phyloP scores from a whole-genome alignment of 2,113 vertebrate genomes.

The Theropithecus gelada region DNA sequence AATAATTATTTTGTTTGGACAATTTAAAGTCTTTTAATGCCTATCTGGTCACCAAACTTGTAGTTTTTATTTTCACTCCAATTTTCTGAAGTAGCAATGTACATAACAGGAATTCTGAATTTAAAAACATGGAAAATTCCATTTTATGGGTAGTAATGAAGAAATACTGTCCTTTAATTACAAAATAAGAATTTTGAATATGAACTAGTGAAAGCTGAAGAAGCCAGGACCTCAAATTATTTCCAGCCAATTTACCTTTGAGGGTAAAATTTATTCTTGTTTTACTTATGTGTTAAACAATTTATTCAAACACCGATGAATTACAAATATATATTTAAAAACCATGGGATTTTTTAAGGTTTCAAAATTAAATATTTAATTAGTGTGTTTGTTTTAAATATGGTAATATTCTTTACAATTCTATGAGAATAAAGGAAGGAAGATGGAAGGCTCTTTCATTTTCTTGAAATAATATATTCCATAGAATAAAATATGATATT shows the following conservation, averaged over 20 bases:
- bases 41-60: not conserved
- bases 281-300: constrained; percentile 18
- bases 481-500: not conserved
- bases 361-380: constrained; percentile 59
- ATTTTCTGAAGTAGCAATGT: not conserved
- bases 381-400: constrained; percentile 35
- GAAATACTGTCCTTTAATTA: constrained; percentile 7
- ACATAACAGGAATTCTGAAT: not conserved
- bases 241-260: constrained; percentile 2
- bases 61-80: not conserved
- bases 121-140: not conserved
- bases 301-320: constrained; percentile 47
- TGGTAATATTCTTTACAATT: not conserved
- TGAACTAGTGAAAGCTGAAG: not conserved
- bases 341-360: constrained; percentile 26
- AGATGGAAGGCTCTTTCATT: not conserved
- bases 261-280: constrained; percentile 28
- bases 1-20: constrained; percentile 52
- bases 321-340: constrained; percentile 55
- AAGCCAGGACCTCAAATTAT: constrained; percentile 1
- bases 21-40: not conserved
- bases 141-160: constrained; percentile 1
- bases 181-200: not conserved
- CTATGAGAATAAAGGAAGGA: not conserved
- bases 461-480: not conserved